These are phyloP conservation scores for Glaucomys volans DNA, from an alignment of 2,113 vertebrate species.

Conservation along the genomic window DNA sequence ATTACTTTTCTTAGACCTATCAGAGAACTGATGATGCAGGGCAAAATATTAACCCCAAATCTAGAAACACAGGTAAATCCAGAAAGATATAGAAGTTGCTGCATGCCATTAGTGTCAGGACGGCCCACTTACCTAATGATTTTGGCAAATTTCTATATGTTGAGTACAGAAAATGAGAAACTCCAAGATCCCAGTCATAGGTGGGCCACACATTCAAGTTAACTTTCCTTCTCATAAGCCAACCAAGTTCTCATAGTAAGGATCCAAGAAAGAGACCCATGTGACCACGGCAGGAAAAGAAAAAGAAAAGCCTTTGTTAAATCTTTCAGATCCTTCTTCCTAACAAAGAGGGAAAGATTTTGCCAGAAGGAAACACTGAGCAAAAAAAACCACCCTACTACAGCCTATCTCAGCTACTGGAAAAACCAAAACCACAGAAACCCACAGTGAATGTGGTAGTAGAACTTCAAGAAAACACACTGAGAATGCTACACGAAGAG, in stretches of 20 bases:
- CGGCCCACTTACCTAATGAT: background rate
- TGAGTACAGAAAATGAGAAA: background rate
- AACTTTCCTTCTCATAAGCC: background rate
- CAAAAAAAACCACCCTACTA: background rate
- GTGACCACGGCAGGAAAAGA: background rate
- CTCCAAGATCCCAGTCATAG: background rate
- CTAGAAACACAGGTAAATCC: background rate
- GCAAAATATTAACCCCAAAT: background rate
- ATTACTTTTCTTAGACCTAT: background rate
- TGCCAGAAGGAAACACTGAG: background rate
- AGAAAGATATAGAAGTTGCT: background rate
- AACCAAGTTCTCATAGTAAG: rapidly evolving
- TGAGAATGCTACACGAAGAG: background rate
- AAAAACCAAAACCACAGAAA: background rate
- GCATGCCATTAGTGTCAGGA: background rate
- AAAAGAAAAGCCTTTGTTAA: background rate
- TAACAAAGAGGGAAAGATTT: background rate
- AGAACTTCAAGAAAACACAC: background rate
- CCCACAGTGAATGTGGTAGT: background rate
- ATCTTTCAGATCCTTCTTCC: background rate
- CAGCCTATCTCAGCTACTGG: background rate
- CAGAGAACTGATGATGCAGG: background rate
- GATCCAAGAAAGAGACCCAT: background rate
- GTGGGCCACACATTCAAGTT: background rate
- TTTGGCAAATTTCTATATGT: background rate